These are phyloP conservation scores for Mobula hypostoma DNA, from an alignment of 2,113 vertebrate species.

Conservation along the genomic window DNA sequence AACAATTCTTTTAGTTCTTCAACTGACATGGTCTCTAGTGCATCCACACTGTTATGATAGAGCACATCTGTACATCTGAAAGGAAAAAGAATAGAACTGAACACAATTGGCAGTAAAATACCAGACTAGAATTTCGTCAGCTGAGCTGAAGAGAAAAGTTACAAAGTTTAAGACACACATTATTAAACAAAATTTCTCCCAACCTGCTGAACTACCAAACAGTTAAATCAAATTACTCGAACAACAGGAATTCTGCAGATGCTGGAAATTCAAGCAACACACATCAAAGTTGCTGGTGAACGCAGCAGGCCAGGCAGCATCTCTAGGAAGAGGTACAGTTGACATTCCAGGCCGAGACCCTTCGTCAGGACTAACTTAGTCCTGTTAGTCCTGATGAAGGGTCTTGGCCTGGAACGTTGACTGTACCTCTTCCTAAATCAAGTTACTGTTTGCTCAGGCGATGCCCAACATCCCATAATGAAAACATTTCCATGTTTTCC, in stretches of 20 bases:
- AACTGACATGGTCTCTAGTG: conserved; percentile 81
- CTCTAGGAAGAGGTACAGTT: no score
- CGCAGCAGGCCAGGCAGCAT: no score
- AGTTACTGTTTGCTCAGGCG: not conserved
- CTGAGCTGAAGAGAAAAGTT: not conserved
- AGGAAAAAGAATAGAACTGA: conserved; percentile 37
- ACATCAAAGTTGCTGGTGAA: no score
- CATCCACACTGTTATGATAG: conserved; percentile 70
- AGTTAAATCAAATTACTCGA: not conserved
- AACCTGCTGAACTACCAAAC: not conserved
- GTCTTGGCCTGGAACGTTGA: no score
- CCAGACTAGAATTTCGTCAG: not conserved
- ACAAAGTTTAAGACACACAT: not conserved
- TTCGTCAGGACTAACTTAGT: no score
- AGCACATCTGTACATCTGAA: conserved; percentile 78
- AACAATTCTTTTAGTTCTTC: conserved; percentile 83
- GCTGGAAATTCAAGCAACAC: no score
- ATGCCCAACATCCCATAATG: not conserved
- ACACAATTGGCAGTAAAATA: not conserved
- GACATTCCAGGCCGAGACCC: no score
- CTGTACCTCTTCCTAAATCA: not conserved
- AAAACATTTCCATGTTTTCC: not conserved
- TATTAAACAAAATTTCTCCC: not conserved
- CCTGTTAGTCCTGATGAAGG: no score
- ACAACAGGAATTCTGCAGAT: no score